Evolutionary conservation across 2,113 vertebrate species (phyloP), one percentile per base, ranked within the genome.

Genomic region (Holacanthus passer): DNA sequence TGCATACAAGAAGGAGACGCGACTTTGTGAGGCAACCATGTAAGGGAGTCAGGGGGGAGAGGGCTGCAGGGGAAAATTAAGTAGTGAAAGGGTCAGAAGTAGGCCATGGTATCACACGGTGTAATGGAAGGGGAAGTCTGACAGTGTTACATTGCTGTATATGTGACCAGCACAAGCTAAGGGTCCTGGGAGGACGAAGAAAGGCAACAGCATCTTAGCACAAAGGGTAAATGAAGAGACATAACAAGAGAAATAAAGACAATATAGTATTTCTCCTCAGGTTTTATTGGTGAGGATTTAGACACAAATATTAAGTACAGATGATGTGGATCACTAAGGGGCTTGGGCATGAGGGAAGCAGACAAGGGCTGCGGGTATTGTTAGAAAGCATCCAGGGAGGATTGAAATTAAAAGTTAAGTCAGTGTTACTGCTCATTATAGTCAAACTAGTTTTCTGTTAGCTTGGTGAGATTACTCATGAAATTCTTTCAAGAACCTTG

Each of bases 371-470:
- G 31, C 37, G 24, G 32, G 56, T 63, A 63, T 27, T 47, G 55
- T 68, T 81, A 50, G 53, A 65, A 48, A 68, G 64, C 27, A 63
- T 77, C 53, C 68, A 35, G n/a, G 9, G 0, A 62, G 32, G 56
- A 53, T 27, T 72, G n/a, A 74, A 50, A 79, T 86, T 47, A 82
- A 67, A 79, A 11, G 29, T 64, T 10, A 85, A 73, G 95, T 97
- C 96, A 96, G 96, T 96, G 96, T 96, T 97, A 94, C 96, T 97
- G 97, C 96, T 97, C 94, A 87, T 90, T 80, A 89, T 83, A 88
- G 83, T 91, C 67, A 2, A 77, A 67, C 43, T 17, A 0, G 16
- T 78, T 73, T 47, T 58, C 31, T 4, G 8, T n/a, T 43, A 37
- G 8, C 31, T 48, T 63, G 5, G 19, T 64, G 62, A 55, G 5